Conservation (phyloP, 2,113 vertebrate genomes). For the Esox niger region DNA sequence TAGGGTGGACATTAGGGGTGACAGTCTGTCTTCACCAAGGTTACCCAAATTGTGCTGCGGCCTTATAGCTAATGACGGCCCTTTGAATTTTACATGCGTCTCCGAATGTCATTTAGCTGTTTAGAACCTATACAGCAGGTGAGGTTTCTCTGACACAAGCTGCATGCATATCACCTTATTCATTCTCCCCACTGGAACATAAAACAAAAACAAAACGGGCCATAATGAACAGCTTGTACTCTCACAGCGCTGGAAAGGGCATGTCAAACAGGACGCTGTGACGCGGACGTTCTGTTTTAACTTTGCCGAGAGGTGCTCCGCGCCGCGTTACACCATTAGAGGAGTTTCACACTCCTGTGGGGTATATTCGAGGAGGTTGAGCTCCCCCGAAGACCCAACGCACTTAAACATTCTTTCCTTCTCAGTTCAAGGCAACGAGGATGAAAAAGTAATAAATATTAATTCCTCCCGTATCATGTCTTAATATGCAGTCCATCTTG, state of each 20-base stretch:
- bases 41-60: slow-evolving; percentile 91
- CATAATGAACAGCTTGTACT: slow-evolving; percentile 57
- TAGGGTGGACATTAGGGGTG: slow-evolving; percentile 88
- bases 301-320: slow-evolving; percentile 32
- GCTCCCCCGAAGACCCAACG: slow-evolving; percentile 43
- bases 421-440: slow-evolving; percentile 26
- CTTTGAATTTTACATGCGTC: slow-evolving; percentile 89
- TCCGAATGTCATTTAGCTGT: slow-evolving; percentile 88
- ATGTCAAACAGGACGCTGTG: slow-evolving; percentile 53
- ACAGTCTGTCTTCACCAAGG: slow-evolving; percentile 92
- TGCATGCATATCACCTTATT: slow-evolving; percentile 57
- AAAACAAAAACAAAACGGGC: slow-evolving; percentile 58
- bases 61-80: slow-evolving; percentile 86
- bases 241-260: slow-evolving; percentile 56
- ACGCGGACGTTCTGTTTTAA: slow-evolving; percentile 44
- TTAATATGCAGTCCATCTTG: slow-evolving; percentile 94
- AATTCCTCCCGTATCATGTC: slow-evolving; percentile 88
- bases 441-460: slow-evolving; percentile 82
- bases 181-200: slow-evolving; percentile 34
- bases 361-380: slow-evolving; percentile 19
- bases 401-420: slow-evolving; percentile 46
- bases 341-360: slow-evolving; percentile 8
- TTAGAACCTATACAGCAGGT: slow-evolving; percentile 46
- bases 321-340: not conserved
- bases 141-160: slow-evolving; percentile 42